These are phyloP conservation scores for Hippocampus kuda DNA, from an alignment of 2,797 vertebrate species.

Conservation along the genomic window DNA sequence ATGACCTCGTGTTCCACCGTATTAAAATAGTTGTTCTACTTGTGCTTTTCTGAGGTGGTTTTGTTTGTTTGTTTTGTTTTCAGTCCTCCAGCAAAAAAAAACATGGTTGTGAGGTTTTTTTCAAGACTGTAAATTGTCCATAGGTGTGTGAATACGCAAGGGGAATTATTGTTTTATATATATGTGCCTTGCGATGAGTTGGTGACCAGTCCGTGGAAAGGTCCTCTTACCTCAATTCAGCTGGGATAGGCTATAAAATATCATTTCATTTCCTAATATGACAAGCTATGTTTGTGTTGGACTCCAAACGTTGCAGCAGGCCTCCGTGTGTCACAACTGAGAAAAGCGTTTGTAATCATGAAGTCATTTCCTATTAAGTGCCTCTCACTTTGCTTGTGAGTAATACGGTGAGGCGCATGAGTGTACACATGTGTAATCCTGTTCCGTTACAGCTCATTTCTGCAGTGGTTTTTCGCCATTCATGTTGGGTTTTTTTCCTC, in stretches of 20 bases:
- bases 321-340: background rate
- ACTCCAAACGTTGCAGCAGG: background rate
- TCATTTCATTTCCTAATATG: background rate
- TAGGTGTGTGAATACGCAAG: background rate
- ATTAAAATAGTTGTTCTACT: too few relatives aligned
- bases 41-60: too few relatives aligned
- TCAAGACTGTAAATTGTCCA: background rate
- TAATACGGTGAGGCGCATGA: background rate
- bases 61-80: too few relatives aligned
- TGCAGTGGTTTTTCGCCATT: background rate
- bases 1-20: too few relatives aligned
- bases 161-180: too few relatives aligned
- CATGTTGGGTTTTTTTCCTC: background rate
- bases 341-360: background rate
- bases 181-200: background rate
- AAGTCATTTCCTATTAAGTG: background rate
- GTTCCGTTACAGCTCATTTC: background rate
- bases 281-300: background rate
- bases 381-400: background rate
- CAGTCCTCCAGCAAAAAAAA: background rate
- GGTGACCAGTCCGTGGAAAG: background rate
- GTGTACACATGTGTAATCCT: slow-evolving; percentile 1
- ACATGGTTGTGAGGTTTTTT: background rate
- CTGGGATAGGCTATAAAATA: background rate
- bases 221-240: background rate